Conservation (phyloP, 1,140 invertebrate genomes). For the Neodiprion fabricii region DNA sequence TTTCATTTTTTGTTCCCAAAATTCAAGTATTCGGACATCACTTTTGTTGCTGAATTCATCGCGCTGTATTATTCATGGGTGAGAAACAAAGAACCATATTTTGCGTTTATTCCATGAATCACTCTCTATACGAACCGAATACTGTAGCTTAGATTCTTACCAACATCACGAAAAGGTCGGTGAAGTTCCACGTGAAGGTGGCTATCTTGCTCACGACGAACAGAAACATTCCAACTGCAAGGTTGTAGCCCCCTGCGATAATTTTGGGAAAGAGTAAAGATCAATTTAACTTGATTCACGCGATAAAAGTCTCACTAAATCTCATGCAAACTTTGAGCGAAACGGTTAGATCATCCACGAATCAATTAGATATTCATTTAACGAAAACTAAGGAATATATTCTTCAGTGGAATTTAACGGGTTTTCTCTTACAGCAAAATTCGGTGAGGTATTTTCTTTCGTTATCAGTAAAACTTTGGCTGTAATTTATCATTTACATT, state of each 20-base stretch:
- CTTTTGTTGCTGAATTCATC: neutral
- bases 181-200: slow-evolving; percentile 74
- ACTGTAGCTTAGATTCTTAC: slow-evolving; percentile 45
- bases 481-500: too few species aligned
- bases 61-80: neutral
- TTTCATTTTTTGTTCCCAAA: too few species aligned
- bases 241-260: slow-evolving; percentile 53
- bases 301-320: neutral
- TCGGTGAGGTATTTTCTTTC: too few species aligned
- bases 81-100: neutral
- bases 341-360: slow-evolving; percentile 15
- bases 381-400: neutral
- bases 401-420: neutral
- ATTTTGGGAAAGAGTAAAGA: neutral
- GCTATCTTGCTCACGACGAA: slow-evolving; percentile 66
- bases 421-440: too few species aligned
- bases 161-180: slow-evolving; percentile 70
- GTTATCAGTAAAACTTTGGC: too few species aligned
- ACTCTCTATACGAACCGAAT: too few species aligned
- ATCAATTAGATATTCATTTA: neutral
- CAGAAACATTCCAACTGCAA: slow-evolving; percentile 48
- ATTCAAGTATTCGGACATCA: neutral
- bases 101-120: neutral
- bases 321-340: neutral
- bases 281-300: neutral